phyloP scores from a whole-genome alignment of 1,140 invertebrate species.

The Sogatella furcifera region DNA sequence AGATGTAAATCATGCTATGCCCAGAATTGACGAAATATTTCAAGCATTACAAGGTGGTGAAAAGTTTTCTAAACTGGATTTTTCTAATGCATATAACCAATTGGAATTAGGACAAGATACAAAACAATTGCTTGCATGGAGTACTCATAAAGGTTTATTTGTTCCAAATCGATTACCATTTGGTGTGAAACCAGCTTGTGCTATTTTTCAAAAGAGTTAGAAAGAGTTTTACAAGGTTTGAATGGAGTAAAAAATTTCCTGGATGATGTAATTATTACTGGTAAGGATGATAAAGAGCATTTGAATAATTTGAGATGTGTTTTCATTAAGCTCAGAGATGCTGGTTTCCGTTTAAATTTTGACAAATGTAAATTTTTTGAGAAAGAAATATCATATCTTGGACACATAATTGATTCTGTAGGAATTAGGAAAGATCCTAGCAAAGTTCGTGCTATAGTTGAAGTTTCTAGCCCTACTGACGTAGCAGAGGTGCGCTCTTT shows the following conservation, averaged over 20 bases:
- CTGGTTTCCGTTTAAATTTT: slow-evolving; percentile 11
- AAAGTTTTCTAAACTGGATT: slow-evolving; percentile 10
- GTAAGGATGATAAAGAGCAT: not conserved
- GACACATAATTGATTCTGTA: slow-evolving; percentile 24
- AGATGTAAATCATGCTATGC: slow-evolving; percentile 1
- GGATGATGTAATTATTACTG: not conserved
- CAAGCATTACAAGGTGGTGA: slow-evolving; percentile 2
- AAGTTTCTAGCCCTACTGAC: slow-evolving; percentile 22
- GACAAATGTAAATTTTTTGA: slow-evolving; percentile 14
- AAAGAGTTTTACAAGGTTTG: not conserved
- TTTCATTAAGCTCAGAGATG: not conserved
- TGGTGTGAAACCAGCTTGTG: not conserved
- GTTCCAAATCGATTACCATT: not conserved
- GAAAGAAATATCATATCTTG: slow-evolving; percentile 26
- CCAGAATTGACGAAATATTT: slow-evolving; percentile 9
- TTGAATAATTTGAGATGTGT: not conserved
- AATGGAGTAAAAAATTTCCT: not conserved
- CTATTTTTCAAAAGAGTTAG: not conserved
- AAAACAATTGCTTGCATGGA: not conserved
- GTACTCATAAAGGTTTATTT: not conserved
- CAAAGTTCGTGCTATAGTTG: slow-evolving; percentile 25
- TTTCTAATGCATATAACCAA: slow-evolving; percentile 7
- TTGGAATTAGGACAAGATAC: not conserved
- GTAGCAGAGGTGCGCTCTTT: slow-evolving; percentile 24
- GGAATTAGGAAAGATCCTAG: slow-evolving; percentile 28